Conservation (phyloP, 2,888 invertebrate species). For the Diarsia brunnea region DNA sequence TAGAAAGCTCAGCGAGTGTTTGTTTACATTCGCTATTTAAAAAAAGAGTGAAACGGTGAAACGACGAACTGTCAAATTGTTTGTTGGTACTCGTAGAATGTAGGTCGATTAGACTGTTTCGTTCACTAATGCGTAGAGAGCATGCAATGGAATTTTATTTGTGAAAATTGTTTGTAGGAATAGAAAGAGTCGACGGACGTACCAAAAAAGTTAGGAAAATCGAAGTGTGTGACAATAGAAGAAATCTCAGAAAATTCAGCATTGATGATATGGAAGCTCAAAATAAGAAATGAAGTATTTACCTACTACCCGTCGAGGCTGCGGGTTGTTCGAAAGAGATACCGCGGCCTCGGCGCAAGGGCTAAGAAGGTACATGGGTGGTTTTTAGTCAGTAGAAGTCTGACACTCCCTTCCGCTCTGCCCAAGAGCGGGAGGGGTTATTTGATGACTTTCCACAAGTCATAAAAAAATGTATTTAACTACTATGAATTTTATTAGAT, state of each 20-base stretch:
- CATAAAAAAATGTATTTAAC: too few relatives aligned
- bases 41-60: conserved; percentile 77
- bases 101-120: conserved; percentile 64
- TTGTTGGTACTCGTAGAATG: conserved; percentile 64
- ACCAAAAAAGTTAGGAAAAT: neutral
- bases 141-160: conserved; percentile 22
- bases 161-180: neutral
- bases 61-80: conserved; percentile 73
- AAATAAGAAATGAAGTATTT: neutral
- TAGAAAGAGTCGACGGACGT: neutral
- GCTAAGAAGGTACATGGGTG: too few relatives aligned
- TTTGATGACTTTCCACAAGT: too few relatives aligned
- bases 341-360: too few relatives aligned
- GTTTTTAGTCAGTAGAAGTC: too few relatives aligned
- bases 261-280: neutral
- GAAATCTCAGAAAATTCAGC: neutral
- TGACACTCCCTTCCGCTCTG: too few relatives aligned
- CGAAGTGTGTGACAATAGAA: neutral
- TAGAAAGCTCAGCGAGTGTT: conserved; percentile 80
- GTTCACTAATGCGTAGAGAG: conserved; percentile 44
- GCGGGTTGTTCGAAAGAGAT: too few relatives aligned
- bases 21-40: conserved; percentile 78
- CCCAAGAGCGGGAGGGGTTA: too few relatives aligned
- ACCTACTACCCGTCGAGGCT: too few relatives aligned
- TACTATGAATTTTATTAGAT: too few relatives aligned